Conservation (phyloP, 2,888 invertebrate genomes). For the Xylocampa areola region DNA sequence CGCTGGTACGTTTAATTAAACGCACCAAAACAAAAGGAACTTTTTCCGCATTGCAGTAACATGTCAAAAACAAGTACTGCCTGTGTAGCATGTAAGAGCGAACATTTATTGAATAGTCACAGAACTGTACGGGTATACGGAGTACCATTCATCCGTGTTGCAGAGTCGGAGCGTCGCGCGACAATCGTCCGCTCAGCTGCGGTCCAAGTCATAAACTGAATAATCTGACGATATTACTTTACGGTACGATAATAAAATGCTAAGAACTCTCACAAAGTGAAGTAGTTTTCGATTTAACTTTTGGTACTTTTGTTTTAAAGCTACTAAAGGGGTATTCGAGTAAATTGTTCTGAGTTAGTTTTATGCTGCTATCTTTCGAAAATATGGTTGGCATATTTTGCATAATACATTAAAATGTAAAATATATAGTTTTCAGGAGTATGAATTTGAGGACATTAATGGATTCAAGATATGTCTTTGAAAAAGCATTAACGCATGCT, state of each 20-base stretch:
- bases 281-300: constrained; percentile 24
- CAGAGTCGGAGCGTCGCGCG: constrained; percentile 7
- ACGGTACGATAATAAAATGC: constrained; percentile 25
- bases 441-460: background rate
- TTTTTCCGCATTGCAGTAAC: constrained; percentile 33
- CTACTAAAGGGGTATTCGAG: constrained; percentile 2
- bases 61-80: constrained; percentile 20
- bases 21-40: constrained; percentile 7
- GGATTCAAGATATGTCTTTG: no score
- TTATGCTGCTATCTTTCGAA: constrained; percentile 6
- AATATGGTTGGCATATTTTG: background rate
- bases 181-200: constrained; percentile 8
- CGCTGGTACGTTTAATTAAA: background rate
- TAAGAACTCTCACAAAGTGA: constrained; percentile 23
- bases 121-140: constrained; percentile 48
- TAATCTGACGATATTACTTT: background rate
- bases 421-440: background rate
- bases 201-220: constrained; percentile 44
- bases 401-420: no score
- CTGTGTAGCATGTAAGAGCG: constrained; percentile 37
- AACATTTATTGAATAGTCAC: constrained; percentile 64
- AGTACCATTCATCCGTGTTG: constrained; percentile 48
- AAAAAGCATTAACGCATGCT: no score
- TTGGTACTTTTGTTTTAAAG: constrained; percentile 23
- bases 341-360: background rate